Conservation (phyloP, 2,797 vertebrate species). For the Mastacembelus armatus region DNA sequence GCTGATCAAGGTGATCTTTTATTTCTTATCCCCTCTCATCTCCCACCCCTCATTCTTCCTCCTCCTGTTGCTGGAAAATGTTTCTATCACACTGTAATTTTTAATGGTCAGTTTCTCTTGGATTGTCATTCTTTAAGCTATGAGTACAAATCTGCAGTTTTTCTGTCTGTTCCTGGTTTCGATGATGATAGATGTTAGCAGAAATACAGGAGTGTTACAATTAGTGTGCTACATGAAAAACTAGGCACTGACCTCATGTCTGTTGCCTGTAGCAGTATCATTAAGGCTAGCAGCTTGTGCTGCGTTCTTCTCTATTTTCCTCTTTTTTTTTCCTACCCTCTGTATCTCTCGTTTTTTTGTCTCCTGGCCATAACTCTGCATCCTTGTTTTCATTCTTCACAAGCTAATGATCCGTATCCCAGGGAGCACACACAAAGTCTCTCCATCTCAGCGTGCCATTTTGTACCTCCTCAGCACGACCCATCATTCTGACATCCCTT, state of each 20-base stretch:
- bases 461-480: conserved; percentile 23
- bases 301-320: conserved; percentile 27
- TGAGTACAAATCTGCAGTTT: conserved; percentile 27
- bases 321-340: conserved; percentile 17
- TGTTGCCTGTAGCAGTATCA: conserved; percentile 52
- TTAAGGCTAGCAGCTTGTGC: conserved; percentile 52
- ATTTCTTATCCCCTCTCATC: conserved; percentile 3
- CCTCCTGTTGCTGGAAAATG: conserved; percentile 10
- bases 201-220: conserved; percentile 59
- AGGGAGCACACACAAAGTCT: conserved; percentile 31
- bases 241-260: conserved; percentile 47
- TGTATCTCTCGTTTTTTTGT: conserved; percentile 32
- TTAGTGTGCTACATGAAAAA: conserved; percentile 53
- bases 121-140: conserved; percentile 6
- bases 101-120: conserved; percentile 18
- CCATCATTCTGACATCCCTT: conserved; percentile 28
- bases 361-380: conserved; percentile 17
- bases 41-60: not conserved
- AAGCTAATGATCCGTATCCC: conserved; percentile 71
- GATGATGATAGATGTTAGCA: conserved; percentile 30
- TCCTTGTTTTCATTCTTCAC: conserved; percentile 63
- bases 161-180: conserved; percentile 36
- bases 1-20: conserved; percentile 64
- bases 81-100: no score
- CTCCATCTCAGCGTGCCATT: not conserved